Conservation (phyloP, 2,113 vertebrate genomes). For the Rana temporaria region DNA sequence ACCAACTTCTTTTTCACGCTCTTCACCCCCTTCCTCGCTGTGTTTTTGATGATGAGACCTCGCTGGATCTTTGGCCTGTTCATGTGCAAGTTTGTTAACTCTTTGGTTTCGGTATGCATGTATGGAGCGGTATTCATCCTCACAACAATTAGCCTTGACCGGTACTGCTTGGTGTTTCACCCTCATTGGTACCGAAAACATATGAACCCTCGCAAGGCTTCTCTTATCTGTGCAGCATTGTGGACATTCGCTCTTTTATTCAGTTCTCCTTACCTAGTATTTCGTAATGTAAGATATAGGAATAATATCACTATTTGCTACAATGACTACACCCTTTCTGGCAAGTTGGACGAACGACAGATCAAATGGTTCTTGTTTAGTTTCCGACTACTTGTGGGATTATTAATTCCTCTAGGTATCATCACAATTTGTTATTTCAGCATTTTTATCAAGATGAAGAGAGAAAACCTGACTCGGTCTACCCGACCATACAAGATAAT, state of each 20-base stretch:
- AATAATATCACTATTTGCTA: conserved; percentile 56
- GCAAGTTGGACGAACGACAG: conserved; percentile 40
- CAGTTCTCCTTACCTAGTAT: conserved; percentile 59
- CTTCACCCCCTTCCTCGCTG: conserved; percentile 59
- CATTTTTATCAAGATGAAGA: conserved; percentile 74
- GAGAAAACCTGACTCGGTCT: conserved; percentile 73
- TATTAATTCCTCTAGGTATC: conserved; percentile 75
- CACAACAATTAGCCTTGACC: conserved; percentile 63
- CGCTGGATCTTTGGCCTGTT: conserved; percentile 62
- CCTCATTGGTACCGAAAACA: conserved; percentile 62
- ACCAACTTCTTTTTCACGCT: conserved; percentile 61
- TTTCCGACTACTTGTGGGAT: conserved; percentile 67
- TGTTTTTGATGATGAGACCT: conserved; percentile 46
- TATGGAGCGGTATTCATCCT: conserved; percentile 63
- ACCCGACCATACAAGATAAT: conserved; percentile 82
- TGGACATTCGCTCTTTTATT: conserved; percentile 60
- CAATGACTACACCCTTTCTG: conserved; percentile 56
- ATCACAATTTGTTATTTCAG: conserved; percentile 77
- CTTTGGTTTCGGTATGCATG: conserved; percentile 56
- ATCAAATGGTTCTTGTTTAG: conserved; percentile 54
- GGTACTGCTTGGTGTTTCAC: conserved; percentile 62
- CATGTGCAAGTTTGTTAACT: conserved; percentile 63
- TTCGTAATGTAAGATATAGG: conserved; percentile 50
- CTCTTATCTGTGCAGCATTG: conserved; percentile 46
- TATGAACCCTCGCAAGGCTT: conserved; percentile 55